These are phyloP conservation scores for Pheosia gnoma DNA, from an alignment of 2,888 invertebrate genomes.

Conservation along the genomic window DNA sequence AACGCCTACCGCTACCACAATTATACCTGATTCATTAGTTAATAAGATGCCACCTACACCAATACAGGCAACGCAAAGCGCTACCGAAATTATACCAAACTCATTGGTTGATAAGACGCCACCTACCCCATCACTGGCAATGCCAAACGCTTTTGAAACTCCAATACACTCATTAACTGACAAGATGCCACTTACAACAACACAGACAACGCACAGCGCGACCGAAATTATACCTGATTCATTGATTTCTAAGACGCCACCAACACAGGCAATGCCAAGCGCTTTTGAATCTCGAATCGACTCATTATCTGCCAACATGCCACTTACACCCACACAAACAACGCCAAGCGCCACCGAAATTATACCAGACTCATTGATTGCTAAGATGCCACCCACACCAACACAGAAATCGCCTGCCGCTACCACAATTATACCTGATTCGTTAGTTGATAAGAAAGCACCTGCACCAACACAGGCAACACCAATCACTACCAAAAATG, in stretches of 20 bases:
- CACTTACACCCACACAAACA: not conserved
- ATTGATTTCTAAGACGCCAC: not conserved
- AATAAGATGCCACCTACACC: not conserved
- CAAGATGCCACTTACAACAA: not conserved
- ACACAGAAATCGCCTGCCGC: not conserved
- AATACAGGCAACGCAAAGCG: not conserved
- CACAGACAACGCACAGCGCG: not conserved
- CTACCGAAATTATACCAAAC: no score
- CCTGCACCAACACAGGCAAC: not conserved
- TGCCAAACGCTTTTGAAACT: not conserved
- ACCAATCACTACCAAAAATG: not conserved
- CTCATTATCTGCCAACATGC: not conserved
- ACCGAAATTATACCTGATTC: not conserved
- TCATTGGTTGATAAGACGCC: no score
- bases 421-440: not conserved
- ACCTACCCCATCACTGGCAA: not conserved
- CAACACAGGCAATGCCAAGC: not conserved
- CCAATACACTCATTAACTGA: not conserved
- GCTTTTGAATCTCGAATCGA: not conserved
- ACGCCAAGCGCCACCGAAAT: not conserved
- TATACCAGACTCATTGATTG: not conserved
- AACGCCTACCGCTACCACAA: constrained; percentile 2
- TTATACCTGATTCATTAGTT: not conserved
- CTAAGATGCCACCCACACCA: not conserved
- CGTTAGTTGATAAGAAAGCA: not conserved